A percentile compares a stretch with the other conserved stretches of the same genome.
phyloP scores from a whole-genome alignment of 2,113 vertebrate genomes.

The Condylura cristata region DNA sequence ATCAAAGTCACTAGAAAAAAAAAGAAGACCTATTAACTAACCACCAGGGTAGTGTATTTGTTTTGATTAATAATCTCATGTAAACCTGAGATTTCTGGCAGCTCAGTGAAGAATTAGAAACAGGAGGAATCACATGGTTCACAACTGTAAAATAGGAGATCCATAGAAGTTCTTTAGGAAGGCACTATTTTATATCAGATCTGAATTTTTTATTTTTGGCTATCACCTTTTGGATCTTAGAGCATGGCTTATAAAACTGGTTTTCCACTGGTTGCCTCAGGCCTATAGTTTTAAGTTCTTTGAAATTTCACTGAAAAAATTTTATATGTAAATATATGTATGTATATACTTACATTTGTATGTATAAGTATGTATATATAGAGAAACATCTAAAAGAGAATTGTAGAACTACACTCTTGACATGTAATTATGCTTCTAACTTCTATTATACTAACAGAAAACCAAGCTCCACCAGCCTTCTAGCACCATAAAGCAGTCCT shows the following conservation, averaged over 20 bases:
- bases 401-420: not conserved
- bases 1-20: not conserved
- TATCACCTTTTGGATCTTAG: not conserved
- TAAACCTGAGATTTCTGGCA: not conserved
- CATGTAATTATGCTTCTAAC: not conserved
- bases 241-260: not conserved
- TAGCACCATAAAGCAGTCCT: not conserved
- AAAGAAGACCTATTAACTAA: not conserved
- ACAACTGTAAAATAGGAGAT: not conserved
- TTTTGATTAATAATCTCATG: not conserved
- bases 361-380: not conserved
- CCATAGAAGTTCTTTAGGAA: not conserved
- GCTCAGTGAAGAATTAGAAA: not conserved
- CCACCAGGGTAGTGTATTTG: not conserved
- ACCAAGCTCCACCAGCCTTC: not conserved
- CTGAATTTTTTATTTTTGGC: not conserved
- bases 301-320: not conserved
- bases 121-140: not conserved
- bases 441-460: not conserved
- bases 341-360: no score
- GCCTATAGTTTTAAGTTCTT: not conserved
- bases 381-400: not conserved
- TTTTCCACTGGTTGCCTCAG: not conserved
- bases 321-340: no score
- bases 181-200: not conserved